A percentile compares a stretch with the other conserved stretches of the same genome.
These are phyloP conservation scores for Cheilosia grossa DNA, from an alignment of 2,888 invertebrate species.

Conservation along the genomic window DNA sequence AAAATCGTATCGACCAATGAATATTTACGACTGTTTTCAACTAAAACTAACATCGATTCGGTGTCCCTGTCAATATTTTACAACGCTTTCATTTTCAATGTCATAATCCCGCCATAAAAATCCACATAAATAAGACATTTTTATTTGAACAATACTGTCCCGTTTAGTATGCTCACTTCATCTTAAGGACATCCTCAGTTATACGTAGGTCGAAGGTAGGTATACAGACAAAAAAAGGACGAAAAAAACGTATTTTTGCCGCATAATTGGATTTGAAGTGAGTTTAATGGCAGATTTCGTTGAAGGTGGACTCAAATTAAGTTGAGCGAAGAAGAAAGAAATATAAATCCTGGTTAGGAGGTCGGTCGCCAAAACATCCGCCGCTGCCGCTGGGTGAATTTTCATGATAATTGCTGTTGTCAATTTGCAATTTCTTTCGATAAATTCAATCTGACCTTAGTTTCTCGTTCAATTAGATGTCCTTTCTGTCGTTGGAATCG, in stretches of 20 bases:
- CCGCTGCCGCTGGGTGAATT: constrained; percentile 33
- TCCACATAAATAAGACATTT: constrained; percentile 63
- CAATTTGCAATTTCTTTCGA: constrained; percentile 74
- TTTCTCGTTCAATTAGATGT: constrained; percentile 73
- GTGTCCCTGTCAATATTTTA: neutral
- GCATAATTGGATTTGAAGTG: constrained; percentile 73
- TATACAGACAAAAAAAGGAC: constrained; percentile 15
- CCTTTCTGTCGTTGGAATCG: constrained; percentile 22
- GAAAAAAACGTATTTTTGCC: constrained; percentile 62
- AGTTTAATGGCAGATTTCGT: constrained; percentile 71
- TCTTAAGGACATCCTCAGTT: constrained; percentile 58
- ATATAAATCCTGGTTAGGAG: constrained; percentile 29
- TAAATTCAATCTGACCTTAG: constrained; percentile 75
- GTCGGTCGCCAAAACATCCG: constrained; percentile 25
- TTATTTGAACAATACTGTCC: constrained; percentile 44
- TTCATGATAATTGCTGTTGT: constrained; percentile 75
- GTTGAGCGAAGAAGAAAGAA: constrained; percentile 11
- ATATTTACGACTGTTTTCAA: constrained; percentile 42
- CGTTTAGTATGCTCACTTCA: constrained; percentile 44
- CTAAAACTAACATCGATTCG: constrained; percentile 22
- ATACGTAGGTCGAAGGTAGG: neutral
- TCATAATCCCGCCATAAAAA: constrained; percentile 41
- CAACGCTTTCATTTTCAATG: constrained; percentile 41
- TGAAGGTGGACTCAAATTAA: constrained; percentile 57
- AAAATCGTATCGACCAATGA: constrained; percentile 36